Base-by-base conservation (phyloP, 2,113 vertebrate species). In the Neofelis nebulosa region DNA sequence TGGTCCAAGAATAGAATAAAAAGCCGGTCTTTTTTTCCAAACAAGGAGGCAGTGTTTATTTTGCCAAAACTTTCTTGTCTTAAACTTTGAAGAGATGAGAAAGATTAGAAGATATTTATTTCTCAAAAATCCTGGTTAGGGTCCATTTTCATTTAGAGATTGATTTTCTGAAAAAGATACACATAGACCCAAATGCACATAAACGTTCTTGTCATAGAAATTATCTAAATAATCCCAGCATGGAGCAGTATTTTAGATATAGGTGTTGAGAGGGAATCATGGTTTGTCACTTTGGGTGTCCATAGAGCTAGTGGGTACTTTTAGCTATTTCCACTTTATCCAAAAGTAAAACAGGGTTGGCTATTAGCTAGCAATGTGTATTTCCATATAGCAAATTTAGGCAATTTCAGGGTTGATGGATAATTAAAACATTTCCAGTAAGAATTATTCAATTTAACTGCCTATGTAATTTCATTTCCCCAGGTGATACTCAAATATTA, bases 1-100 rank as follows among this genome's bases (percentile, higher is more conserved):
- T 97, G 89, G 83, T 94, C 94, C 88, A 97, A 41, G 88, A 94
- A 96, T 92, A 94, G 85, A 98, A 95, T 92, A 74, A 97, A 96
- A 87, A 91, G 92, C 88, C 82, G 98, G 69, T 84, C 69, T 96
- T 92, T 87, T 92, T 90, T 97, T 94, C 63, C 65, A 38, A 50
- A 76, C 76, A 57, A 83, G 63, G 69, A 89, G 27, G 87, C 69
- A 91, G 0, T 2, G 87, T 96, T 96, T 96, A 94, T 68, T 95
- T 95, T 95, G 25, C 18, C 4, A 4, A 66, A 96, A 91, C 1
- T 96, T 41, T 31, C 27, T 97, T 95, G 19, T 94, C 95, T 97
- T 79, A 85, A 73, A 66, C 41, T 81, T 61, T 61, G 45, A 92
- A 81, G 41, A 95, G 94, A 65, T 48, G 36, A 83, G 76, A 92